Evolutionary conservation across 2,113 vertebrate genomes (phyloP), one percentile per base, ranked within the genome.

Genomic region (Accipiter virgatus): DNA sequence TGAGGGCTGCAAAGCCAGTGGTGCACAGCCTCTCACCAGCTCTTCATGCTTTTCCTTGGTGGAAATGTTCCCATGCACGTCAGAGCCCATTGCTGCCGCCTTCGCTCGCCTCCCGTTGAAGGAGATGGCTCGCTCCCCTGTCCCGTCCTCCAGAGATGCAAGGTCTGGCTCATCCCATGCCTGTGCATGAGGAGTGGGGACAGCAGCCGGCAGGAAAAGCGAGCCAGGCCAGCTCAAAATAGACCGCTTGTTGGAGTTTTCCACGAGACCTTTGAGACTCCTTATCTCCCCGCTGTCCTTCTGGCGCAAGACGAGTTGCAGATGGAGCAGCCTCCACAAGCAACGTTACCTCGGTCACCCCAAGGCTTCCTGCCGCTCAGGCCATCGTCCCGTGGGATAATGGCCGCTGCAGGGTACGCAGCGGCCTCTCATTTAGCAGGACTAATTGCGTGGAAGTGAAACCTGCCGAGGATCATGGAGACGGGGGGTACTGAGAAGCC

Each of bases 141-240:
- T 45, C 27, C 74, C 9, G 26, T 36, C 73, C 91, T 63, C 78
- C 90, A 67, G 65, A 67, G 65, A 45, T 26, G 2, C 50, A 3
- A 53, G 38, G 50, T 43, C 62, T 13, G 0, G 58, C 74, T 92
- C 8, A 22, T 73, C 83, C 87, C 47, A 5, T 70, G 81, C 62
- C 88, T 78, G 79, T 5, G 1, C 77, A 17, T 2, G 1, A 40
- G 92, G 67, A 59, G 61, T 5, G 2, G 21, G 78, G 90, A n/a
- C 72, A 72, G 61, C 0, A 4, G 32, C 43, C 19, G 0, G 72
- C 71, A 75, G 88, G 84, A 50, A 13, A 73, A 66, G 68, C 1
- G 1, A 91, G 93, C 50, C 56, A 59, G 81, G 63, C 52, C 53
- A 23, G 90, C 95, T 67, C 66, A 84, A 97, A 97, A 96, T 96